phyloP scores from a whole-genome alignment of 2,888 invertebrate genomes.

The Brassicogethes aeneus region DNA sequence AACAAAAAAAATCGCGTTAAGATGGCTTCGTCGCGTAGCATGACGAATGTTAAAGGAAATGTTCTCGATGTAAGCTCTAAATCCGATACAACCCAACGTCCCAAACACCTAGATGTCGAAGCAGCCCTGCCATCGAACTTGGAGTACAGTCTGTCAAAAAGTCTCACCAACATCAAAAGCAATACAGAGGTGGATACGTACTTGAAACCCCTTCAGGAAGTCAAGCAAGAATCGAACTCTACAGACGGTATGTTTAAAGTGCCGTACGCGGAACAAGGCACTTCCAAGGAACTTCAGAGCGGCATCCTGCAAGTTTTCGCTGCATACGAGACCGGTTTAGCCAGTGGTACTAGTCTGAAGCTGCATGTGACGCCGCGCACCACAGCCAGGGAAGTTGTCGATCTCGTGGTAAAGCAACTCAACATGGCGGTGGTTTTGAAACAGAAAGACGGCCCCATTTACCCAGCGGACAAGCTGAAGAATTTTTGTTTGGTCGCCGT shows the following conservation, averaged over 20 bases:
- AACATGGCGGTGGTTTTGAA: slow-evolving; percentile 87
- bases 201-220: slow-evolving; percentile 25
- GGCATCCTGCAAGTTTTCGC: slow-evolving; percentile 72
- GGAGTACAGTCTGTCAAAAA: slow-evolving; percentile 36
- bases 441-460: slow-evolving; percentile 78
- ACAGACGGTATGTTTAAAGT: slow-evolving; percentile 28
- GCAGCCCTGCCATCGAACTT: slow-evolving; percentile 27
- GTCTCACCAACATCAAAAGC: slow-evolving; percentile 36
- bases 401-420: slow-evolving; percentile 89
- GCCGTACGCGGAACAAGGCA: slow-evolving; percentile 25
- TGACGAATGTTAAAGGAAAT: slow-evolving; percentile 51
- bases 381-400: slow-evolving; percentile 90
- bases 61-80: slow-evolving; percentile 26
- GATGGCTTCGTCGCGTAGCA: slow-evolving; percentile 52
- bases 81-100: slow-evolving; percentile 22
- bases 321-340: slow-evolving; percentile 91
- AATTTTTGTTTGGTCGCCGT: slow-evolving; percentile 94
- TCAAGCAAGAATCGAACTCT: slow-evolving; percentile 21
- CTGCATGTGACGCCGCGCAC: slow-evolving; percentile 89
- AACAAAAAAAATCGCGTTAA: slow-evolving; percentile 42
- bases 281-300: slow-evolving; percentile 29
- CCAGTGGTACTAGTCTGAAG: slow-evolving; percentile 86
- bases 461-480: slow-evolving; percentile 69
- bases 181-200: slow-evolving; percentile 26
- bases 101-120: slow-evolving; percentile 30